Base-by-base conservation (phyloP, 2,797 vertebrate species). In the Parambassis ranga region DNA sequence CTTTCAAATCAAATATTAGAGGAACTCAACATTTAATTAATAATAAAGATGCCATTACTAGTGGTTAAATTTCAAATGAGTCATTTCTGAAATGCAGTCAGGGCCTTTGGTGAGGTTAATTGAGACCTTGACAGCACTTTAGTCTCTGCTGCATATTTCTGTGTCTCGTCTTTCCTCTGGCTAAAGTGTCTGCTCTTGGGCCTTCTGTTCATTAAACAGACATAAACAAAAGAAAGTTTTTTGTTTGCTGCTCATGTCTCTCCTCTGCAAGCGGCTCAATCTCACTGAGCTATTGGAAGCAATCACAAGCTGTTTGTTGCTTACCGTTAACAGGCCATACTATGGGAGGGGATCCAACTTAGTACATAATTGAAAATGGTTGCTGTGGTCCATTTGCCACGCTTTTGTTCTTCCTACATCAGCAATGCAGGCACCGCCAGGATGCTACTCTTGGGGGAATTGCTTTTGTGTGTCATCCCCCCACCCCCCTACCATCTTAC, bases 361-460 rank as follows among this genome's bases (percentile, higher is more conserved):
- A 79, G 88, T 87, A 75, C 71, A 80, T 87, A 82, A 91, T 87
- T 90, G 87, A 86, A 90, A 87, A 87, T 76, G 75, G 80, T 70
- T 66, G 81, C 81, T 47, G 48, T 80, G 80, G 77, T 87, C 84
- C 80, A 89, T 91, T 89, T 89, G 69, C 77, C 49, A 56, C 68
- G 72, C 81, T 71, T 89, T 84, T 87, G 69, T 89, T 87, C 82
- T 81, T 65, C 64, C 73, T 65, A 76, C 84, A 88, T 89, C 84
- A 89, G 86, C 87, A 86, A 46, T 47, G 23, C 76, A 36, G 68
- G 47, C 75, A 55, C 50, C 3, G 76, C 74, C 80, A 66, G 69
- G 62, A 85, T 77, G 65, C 82, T 79, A 75, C 82, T 85, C 81
- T 65, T 61, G 47, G 53, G 79, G 79, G 84, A 79, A 87, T 77